These are phyloP conservation scores for Penaeus japonicus DNA, from an alignment of 1,140 invertebrate species.

Conservation along the genomic window DNA sequence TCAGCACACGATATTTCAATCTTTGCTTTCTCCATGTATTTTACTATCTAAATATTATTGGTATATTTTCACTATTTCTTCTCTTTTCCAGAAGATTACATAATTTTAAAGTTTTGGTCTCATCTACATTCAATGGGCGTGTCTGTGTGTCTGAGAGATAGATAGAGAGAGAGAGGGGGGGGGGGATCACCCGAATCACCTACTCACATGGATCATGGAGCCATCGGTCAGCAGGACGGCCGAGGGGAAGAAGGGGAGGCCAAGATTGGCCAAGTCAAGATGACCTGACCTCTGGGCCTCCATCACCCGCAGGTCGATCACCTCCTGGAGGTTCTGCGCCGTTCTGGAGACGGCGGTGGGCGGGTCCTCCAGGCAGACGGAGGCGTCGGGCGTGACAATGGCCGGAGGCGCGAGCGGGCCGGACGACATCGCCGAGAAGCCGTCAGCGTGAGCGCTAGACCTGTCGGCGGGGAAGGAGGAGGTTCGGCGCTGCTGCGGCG, in stretches of 20 bases:
- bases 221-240: slow-evolving; percentile 29
- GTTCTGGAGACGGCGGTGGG: neutral
- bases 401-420: neutral
- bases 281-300: slow-evolving; percentile 33
- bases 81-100: no score
- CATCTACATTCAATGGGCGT: no score
- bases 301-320: slow-evolving; percentile 21
- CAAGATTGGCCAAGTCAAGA: slow-evolving; percentile 26
- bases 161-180: neutral
- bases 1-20: no score
- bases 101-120: no score
- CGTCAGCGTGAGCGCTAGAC: no score
- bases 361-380: neutral
- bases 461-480: no score
- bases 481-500: no score
- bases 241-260: slow-evolving; percentile 42
- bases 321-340: slow-evolving; percentile 21
- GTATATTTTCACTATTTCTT: no score
- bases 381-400: slow-evolving; percentile 19
- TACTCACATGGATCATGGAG: slow-evolving; percentile 43
- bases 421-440: no score
- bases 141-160: neutral
- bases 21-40: no score
- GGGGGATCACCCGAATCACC: neutral
- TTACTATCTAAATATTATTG: no score